Evolutionary conservation across 2,888 invertebrate genomes (phyloP), one percentile per base, ranked within the genome.

Genomic region (Cataglyphis altisquamis): DNA sequence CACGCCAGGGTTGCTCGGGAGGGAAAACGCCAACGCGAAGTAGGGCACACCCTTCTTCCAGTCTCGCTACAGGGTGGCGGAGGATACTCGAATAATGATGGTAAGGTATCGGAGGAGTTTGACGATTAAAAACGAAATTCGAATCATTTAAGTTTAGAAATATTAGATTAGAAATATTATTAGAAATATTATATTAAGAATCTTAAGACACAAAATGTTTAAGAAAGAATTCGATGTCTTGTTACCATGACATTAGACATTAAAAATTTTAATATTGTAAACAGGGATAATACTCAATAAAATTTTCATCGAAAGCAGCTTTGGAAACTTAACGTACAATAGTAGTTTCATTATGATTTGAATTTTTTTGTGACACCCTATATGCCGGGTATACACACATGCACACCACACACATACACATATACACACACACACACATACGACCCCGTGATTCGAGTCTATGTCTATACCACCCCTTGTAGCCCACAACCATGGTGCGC

Each of bases 31-130:
- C 88, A 89, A 90, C 89, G 87, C 90, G 92, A 94, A 93, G 93
- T 92, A 93, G 94, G 94, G 92, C 94, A 93, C 93, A 94, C 94
- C 93, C 93, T 94, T 93, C 93, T 91, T 91, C 91, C 88, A 86
- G 67, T 91, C 88, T 83, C 83, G 83, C 70, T 84, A 88, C 90
- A 60, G 60, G 78, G 78, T 80, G 72, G 12, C 41, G 36, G 12
- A 36, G 12, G 60, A 6, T 32, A 45, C 21, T 18, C 32, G 57
- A 45, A 18, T 6, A 25, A 45, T 10, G 32, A 12, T 8, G 3
- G 6, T 12, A 1, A 41, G 3, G 45, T 32, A 25, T 78, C 60
- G 12, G 36, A 41, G 3, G 21, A 15, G 6, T 45, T 32, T 10
- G 15, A 68, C 10, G 18, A 12, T 32, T 21, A 21, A 41, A 15